Conservation (phyloP, 1,140 invertebrate genomes). For the Eueides isabella region DNA sequence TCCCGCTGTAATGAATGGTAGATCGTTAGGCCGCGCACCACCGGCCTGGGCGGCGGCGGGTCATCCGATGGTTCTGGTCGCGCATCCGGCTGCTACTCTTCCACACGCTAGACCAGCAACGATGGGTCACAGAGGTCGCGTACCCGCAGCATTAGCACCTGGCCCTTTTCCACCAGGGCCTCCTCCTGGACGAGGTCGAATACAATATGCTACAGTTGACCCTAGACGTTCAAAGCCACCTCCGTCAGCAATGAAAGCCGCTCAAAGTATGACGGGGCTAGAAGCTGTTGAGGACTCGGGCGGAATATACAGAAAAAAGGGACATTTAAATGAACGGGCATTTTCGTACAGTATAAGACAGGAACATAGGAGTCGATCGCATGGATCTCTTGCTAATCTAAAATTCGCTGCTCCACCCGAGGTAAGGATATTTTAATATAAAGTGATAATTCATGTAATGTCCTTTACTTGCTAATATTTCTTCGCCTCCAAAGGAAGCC, state of each 20-base stretch:
- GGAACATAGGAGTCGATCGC: slow-evolving; percentile 94
- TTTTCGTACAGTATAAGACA: slow-evolving; percentile 97
- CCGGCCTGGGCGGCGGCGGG: slow-evolving; percentile 79
- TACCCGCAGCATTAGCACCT: slow-evolving; percentile 57
- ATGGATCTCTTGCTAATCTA: slow-evolving; percentile 93
- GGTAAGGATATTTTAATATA: slow-evolving; percentile 65
- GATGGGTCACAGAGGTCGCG: slow-evolving; percentile 63
- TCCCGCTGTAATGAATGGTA: slow-evolving; percentile 78
- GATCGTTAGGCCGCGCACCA: slow-evolving; percentile 78
- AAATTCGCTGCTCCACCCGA: slow-evolving; percentile 88
- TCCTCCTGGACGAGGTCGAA: slow-evolving; percentile 83
- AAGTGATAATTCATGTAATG: neutral
- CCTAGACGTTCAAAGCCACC: slow-evolving; percentile 88
- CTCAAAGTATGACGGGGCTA: slow-evolving; percentile 89
- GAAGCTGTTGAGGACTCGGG: slow-evolving; percentile 90
- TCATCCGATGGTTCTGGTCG: slow-evolving; percentile 79
- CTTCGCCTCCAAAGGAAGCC: neutral
- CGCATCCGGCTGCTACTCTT: slow-evolving; percentile 81
- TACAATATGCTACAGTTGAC: slow-evolving; percentile 85
- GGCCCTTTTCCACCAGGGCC: slow-evolving; percentile 70
- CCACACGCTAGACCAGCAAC: slow-evolving; percentile 77
- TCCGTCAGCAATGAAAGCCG: slow-evolving; percentile 88
- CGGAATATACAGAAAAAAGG: slow-evolving; percentile 94
- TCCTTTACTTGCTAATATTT: neutral
- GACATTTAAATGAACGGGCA: slow-evolving; percentile 95